Conservation (phyloP, 1,140 invertebrate species). For the Coenobita brevimanus region DNA sequence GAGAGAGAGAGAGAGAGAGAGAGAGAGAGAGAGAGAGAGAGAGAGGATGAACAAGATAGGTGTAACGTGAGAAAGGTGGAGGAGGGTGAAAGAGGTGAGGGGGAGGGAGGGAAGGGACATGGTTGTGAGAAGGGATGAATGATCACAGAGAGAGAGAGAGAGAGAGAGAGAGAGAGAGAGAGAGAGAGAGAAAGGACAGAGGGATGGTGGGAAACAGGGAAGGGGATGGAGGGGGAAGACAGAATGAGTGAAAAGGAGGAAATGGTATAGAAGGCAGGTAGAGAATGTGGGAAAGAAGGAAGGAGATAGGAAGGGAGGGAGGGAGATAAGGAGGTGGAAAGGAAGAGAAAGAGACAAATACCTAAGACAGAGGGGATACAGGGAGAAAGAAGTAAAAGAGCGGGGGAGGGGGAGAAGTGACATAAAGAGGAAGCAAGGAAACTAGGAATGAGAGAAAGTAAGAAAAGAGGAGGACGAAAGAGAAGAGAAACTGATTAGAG, state of each 20-base stretch:
- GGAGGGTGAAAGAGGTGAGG: neutral
- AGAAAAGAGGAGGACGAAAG: neutral
- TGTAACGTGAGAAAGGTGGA: no score
- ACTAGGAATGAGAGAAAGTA: no score
- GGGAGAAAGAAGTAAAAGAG: neutral
- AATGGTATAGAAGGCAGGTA: no score
- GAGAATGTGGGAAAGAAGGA: neutral
- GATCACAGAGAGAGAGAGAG: neutral
- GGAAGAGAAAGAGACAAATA: neutral
- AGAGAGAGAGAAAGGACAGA: slow-evolving; percentile 4
- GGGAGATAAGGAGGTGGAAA: no score
- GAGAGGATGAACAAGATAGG: no score
- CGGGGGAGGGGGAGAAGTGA: no score
- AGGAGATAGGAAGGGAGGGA: neutral
- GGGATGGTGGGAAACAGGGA: neutral
- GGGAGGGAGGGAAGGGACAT: neutral
- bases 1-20: no score
- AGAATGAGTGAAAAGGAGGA: no score
- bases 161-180: slow-evolving; percentile 27
- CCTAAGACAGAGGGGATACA: neutral
- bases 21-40: no score
- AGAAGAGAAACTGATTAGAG: no score
- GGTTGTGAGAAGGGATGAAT: no score
- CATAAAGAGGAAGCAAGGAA: no score
- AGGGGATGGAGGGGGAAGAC: neutral